Evolutionary conservation across 2,113 vertebrate genomes (phyloP).

Genomic region (Phrynosoma blainvillii): DNA sequence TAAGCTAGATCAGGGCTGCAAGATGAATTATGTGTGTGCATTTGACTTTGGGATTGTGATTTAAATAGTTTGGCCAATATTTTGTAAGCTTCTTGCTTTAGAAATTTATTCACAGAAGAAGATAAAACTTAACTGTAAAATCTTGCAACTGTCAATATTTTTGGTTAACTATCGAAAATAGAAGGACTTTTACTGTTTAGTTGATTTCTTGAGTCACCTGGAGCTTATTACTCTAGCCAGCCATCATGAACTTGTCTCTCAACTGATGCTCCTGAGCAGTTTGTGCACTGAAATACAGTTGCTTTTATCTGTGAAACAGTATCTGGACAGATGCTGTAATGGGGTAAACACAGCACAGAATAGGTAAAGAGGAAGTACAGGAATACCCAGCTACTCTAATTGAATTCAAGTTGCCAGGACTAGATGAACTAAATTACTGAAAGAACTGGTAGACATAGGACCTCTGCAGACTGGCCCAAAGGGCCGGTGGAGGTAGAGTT

Average conservation of each 20-base stretch:
- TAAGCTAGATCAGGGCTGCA: not conserved
- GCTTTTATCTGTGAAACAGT: no score
- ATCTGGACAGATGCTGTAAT: not conserved
- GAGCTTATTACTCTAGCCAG: not conserved
- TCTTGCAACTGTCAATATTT: not conserved
- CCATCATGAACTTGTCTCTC: not conserved
- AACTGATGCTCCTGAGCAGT: not conserved
- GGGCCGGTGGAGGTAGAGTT: no score
- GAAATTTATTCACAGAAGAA: not conserved
- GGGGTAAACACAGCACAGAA: no score
- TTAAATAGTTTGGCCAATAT: not conserved
- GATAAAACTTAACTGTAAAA: not conserved
- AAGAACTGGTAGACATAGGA: no score
- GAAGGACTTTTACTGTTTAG: not conserved
- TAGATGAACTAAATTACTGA: no score
- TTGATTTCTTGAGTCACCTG: not conserved
- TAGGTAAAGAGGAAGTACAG: no score
- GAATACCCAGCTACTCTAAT: no score
- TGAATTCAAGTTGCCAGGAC: no score
- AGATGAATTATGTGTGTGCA: not conserved
- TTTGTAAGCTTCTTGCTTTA: not conserved
- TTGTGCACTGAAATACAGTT: not conserved
- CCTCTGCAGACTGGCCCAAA: no score
- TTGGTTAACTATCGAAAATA: not conserved
- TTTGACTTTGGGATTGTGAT: not conserved